Conservation (phyloP, 2,113 vertebrate genomes). For the Centrocercus urophasianus region DNA sequence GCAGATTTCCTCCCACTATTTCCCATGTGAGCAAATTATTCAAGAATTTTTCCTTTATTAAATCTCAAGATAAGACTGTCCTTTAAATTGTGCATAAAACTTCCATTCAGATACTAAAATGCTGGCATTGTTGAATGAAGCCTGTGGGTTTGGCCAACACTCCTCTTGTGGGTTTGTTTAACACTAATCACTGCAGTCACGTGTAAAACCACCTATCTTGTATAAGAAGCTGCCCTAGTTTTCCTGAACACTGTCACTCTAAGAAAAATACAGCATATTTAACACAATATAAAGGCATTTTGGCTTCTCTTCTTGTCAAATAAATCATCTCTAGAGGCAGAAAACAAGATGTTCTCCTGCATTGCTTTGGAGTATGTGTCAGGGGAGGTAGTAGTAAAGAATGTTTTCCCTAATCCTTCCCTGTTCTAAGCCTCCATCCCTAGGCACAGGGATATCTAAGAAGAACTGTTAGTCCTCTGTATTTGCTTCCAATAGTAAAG, state of each 20-base stretch:
- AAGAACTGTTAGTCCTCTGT: neutral
- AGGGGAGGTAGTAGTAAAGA: neutral
- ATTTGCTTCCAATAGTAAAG: neutral
- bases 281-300: neutral
- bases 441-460: neutral
- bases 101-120: slow-evolving; percentile 1
- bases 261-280: neutral
- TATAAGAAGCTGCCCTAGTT: neutral
- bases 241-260: neutral
- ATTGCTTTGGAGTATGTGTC: neutral
- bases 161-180: neutral
- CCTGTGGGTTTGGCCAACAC: neutral
- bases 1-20: neutral
- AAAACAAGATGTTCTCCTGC: neutral
- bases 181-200: neutral
- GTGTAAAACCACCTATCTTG: neutral
- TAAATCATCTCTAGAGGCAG: neutral
- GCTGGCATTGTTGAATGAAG: neutral
- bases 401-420: rapidly evolving
- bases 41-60: slow-evolving; percentile 13
- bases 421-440: neutral
- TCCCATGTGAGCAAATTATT: neutral
- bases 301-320: neutral
- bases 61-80: neutral
- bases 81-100: neutral